Evolutionary conservation across 2,888 invertebrate species (phyloP).

Genomic region (Netelia melanura): DNA sequence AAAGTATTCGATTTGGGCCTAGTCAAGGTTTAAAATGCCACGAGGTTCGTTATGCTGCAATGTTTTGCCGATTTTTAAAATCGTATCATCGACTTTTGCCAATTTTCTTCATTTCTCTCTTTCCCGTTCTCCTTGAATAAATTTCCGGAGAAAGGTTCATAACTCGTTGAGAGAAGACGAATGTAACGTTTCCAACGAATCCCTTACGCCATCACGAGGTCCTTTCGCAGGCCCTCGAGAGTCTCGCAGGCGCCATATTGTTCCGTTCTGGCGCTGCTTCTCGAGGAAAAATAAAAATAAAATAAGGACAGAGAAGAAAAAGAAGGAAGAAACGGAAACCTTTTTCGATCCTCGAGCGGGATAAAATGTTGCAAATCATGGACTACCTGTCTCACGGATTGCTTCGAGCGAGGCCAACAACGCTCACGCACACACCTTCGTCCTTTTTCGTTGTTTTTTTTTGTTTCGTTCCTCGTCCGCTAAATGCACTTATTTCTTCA

Average conservation of each 20-base stretch:
- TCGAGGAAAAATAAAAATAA: slow-evolving; percentile 27
- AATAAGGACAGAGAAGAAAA: neutral
- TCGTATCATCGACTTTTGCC: neutral
- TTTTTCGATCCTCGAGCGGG: slow-evolving; percentile 76
- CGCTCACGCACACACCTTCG: slow-evolving; percentile 33
- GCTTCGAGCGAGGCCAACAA: slow-evolving; percentile 40
- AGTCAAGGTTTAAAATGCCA: no score
- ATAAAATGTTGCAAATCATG: slow-evolving; percentile 84
- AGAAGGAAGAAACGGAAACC: slow-evolving; percentile 52
- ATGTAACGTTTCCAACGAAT: slow-evolving; percentile 47
- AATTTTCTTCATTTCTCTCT: slow-evolving; percentile 1
- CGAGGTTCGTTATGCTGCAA: no score
- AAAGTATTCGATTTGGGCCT: no score
- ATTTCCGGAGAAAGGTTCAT: slow-evolving; percentile 36
- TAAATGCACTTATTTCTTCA: slow-evolving; percentile 65
- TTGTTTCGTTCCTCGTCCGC: slow-evolving; percentile 44
- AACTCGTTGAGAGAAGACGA: slow-evolving; percentile 12
- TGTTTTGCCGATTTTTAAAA: no score
- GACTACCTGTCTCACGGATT: slow-evolving; percentile 80
- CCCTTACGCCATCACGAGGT: slow-evolving; percentile 48
- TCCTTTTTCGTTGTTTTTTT: slow-evolving; percentile 37
- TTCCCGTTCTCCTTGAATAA: slow-evolving; percentile 23
- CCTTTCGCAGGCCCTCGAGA: slow-evolving; percentile 6
- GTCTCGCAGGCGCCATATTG: slow-evolving; percentile 71
- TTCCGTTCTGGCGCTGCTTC: slow-evolving; percentile 56